phyloP scores from a whole-genome alignment of 1,140 invertebrate genomes.

The Aphelenchoides besseyi region DNA sequence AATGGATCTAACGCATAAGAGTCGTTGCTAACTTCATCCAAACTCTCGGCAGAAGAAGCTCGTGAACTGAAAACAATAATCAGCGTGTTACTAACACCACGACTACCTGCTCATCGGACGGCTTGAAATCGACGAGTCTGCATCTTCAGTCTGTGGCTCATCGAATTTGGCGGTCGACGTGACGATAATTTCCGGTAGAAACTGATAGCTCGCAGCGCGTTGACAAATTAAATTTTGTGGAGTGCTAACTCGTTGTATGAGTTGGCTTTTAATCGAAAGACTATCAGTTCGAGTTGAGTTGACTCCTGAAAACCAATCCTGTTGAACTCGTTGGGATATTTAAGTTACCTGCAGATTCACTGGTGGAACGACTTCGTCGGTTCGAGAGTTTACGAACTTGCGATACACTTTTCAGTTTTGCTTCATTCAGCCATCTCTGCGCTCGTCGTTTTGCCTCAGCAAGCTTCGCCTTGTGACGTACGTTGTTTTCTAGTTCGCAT shows the following conservation, averaged over 20 bases:
- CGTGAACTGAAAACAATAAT: background rate
- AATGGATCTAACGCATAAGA: slow-evolving; percentile 5
- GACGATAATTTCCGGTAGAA: slow-evolving; percentile 32
- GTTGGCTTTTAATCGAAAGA: slow-evolving; percentile 19
- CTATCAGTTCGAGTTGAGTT: slow-evolving; percentile 11
- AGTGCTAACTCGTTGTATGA: background rate
- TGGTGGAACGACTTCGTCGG: slow-evolving; percentile 23
- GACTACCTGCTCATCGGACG: background rate
- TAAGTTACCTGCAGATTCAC: slow-evolving; percentile 18
- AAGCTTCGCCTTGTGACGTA: slow-evolving; percentile 27
- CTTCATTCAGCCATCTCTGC: slow-evolving; percentile 29
- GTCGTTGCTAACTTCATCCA: slow-evolving; percentile 3
- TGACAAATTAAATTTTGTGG: slow-evolving; percentile 22
- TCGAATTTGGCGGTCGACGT: slow-evolving; percentile 8
- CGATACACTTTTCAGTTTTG: slow-evolving; percentile 8
- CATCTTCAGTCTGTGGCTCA: background rate
- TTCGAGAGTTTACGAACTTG: slow-evolving; percentile 29
- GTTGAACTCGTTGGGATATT: background rate
- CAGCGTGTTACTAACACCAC: background rate
- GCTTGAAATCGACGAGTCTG: background rate
- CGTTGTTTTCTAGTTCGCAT: slow-evolving; percentile 30
- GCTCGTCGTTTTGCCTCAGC: slow-evolving; percentile 30
- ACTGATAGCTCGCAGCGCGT: slow-evolving; percentile 31
- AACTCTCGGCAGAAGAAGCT: slow-evolving; percentile 2
- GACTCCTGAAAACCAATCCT: slow-evolving; percentile 18